Conservation (phyloP, 1,140 invertebrate genomes). For the Subanguina moxae region DNA sequence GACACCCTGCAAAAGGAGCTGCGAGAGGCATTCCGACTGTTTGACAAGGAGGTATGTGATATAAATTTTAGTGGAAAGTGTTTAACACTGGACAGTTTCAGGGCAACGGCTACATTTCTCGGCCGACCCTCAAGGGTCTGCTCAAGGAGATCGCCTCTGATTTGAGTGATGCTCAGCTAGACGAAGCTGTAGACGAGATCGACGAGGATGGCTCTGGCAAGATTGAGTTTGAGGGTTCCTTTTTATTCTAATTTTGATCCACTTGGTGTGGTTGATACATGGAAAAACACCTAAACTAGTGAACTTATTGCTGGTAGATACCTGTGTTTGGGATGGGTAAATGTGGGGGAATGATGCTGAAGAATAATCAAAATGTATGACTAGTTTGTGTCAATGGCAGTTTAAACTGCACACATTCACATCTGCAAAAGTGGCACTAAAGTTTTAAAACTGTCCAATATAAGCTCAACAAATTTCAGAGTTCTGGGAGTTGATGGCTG, state of each 20-base stretch:
- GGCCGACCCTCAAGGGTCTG: slow-evolving; percentile 57
- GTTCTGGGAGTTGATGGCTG: slow-evolving; percentile 60
- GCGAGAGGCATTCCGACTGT: slow-evolving; percentile 58
- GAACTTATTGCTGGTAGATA: no score
- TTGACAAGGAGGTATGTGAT: slow-evolving; percentile 54
- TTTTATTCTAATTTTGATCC: slow-evolving; percentile 20
- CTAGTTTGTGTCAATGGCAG: no score
- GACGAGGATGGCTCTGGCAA: slow-evolving; percentile 59
- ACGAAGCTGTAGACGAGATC: slow-evolving; percentile 58
- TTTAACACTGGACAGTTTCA: slow-evolving; percentile 18
- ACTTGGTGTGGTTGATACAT: no score
- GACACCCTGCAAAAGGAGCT: slow-evolving; percentile 58
- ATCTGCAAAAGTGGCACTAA: no score
- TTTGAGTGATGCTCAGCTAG: slow-evolving; percentile 55
- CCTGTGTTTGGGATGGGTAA: no score
- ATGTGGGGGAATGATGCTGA: no score
- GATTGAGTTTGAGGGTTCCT: slow-evolving; percentile 53
- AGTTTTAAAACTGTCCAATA: no score
- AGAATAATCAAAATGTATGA: no score
- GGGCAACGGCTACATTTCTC: slow-evolving; percentile 59
- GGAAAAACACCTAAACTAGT: no score
- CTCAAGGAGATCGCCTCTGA: slow-evolving; percentile 57
- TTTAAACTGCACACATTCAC: no score
- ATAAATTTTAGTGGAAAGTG: slow-evolving; percentile 24
- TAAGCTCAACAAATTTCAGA: slow-evolving; percentile 11